Base-by-base conservation (phyloP, 2,888 invertebrate genomes). In the Ophonus ardosiacus region DNA sequence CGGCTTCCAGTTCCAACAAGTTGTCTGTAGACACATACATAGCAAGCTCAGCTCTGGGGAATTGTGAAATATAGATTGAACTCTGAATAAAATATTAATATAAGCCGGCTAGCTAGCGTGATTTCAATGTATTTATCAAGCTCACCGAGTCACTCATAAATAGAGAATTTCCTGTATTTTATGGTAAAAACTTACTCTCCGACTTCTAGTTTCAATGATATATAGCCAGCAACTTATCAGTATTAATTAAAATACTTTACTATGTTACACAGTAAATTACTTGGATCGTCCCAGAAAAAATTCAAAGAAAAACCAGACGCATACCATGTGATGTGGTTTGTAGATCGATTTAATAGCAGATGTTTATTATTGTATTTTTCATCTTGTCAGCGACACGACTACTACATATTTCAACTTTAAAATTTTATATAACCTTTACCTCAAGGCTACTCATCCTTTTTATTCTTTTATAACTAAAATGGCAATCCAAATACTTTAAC, bases 161-260 rank as follows among this genome's bases (percentile, higher is more conserved):
- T 85, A 79, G 80, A 85, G 85, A 85, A 85, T 85, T 85, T 85
- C 85, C 85, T 85, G 85, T 85, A 80, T 85, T 85, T 85, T 80
- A 80, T 71, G 57, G 85, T 80, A 85, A 85, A 85, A 85, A 85
- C 80, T 85, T 78, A 81, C 78, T 63, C 63, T 84, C 76, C 65
- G 51, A 84, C 84, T 78, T 78, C 84, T 84, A 61, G 85, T 85
- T 85, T 57, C 51, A 79, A 85, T 85, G 79, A 85, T 85, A 85
- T 85, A 85, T 85, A n/a, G 38, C 85, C 71, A 40, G 79, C 85
- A 80, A 85, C 85, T 80, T 85, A 85, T 84, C 84, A 78, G 84
- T 76, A 84, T 84, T 84, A 84, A 84, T 84, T 84, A 84, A 84
- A 84, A 84, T 83, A 78, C 76, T 84, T 84, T 61, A 51, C 51